These are phyloP conservation scores for Clarias macrocephalus DNA, from an alignment of 2,113 vertebrate genomes.

Conservation along the genomic window DNA sequence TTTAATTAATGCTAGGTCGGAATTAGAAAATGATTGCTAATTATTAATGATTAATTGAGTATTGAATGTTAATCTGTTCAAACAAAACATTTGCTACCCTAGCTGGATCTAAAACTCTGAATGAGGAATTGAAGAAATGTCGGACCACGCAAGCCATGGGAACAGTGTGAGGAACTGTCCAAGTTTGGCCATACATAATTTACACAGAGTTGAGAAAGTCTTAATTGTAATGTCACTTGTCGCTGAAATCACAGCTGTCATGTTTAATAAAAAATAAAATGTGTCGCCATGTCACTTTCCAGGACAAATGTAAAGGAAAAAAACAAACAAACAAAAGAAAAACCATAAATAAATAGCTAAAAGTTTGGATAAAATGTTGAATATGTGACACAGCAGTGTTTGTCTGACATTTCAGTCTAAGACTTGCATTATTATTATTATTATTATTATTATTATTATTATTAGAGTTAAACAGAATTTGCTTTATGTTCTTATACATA, in stretches of 20 bases:
- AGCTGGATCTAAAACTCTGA: neutral
- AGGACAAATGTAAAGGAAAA: neutral
- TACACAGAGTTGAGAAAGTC: neutral
- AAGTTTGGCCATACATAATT: neutral
- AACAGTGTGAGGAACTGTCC: neutral
- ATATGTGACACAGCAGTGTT: neutral
- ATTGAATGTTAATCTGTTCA: no score
- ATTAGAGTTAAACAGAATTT: neutral
- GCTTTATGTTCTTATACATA: neutral
- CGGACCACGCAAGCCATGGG: neutral
- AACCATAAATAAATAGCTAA: neutral
- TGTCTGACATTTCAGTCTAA: neutral
- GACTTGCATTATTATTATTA: neutral
- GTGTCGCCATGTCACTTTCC: neutral
- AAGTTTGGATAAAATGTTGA: neutral
- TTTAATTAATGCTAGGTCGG: no score
- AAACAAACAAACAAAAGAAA: neutral
- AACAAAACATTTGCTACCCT: no score
- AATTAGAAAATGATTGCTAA: no score
- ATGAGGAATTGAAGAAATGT: neutral
- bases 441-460: neutral
- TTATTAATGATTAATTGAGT: no score
- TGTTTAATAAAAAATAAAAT: neutral
- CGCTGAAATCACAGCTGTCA: neutral
- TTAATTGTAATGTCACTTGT: neutral